These are phyloP conservation scores for Etheostoma nigrum DNA, from an alignment of 2,797 vertebrate genomes.

Conservation along the genomic window DNA sequence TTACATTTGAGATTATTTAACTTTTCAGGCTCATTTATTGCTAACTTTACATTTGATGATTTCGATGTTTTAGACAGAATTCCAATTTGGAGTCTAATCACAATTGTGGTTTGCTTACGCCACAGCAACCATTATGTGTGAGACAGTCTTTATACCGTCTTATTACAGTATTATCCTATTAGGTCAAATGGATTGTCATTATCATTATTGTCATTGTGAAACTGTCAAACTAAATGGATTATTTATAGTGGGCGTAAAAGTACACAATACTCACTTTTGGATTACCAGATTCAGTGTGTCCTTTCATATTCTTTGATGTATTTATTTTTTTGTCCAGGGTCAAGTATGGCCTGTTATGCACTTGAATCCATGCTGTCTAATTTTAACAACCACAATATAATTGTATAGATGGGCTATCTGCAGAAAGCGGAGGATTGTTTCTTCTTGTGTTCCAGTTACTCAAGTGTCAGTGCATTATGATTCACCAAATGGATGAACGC, in stretches of 20 bases:
- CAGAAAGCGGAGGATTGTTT: constrained; percentile 17
- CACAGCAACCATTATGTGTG: neutral
- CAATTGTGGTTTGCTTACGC: neutral
- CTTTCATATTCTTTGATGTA: neutral
- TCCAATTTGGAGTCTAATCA: neutral
- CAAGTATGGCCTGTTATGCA: constrained; percentile 31
- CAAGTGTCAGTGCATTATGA: constrained; percentile 61
- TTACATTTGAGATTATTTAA: neutral
- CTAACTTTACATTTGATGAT: neutral
- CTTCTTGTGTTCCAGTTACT: constrained; percentile 54
- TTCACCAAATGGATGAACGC: constrained; percentile 64
- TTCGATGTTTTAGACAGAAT: constrained; percentile 1
- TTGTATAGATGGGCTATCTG: constrained; percentile 9
- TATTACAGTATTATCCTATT: constrained; percentile 7
- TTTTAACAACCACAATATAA: constrained; percentile 6
- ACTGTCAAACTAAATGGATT: constrained; percentile 10
- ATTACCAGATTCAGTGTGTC: neutral
- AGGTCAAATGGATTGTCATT: neutral
- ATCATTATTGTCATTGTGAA: too few relatives aligned
- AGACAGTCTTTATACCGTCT: neutral
- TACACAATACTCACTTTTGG: neutral
- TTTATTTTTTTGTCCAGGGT: constrained; percentile 9
- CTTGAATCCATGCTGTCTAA: constrained; percentile 32
- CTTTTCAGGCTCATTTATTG: neutral
- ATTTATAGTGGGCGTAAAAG: neutral